A percentile compares a stretch with the other conserved stretches of the same genome.
These are phyloP conservation scores for Periophthalmodon schlosseri DNA, from an alignment of 2,113 vertebrate species.

Conservation along the genomic window DNA sequence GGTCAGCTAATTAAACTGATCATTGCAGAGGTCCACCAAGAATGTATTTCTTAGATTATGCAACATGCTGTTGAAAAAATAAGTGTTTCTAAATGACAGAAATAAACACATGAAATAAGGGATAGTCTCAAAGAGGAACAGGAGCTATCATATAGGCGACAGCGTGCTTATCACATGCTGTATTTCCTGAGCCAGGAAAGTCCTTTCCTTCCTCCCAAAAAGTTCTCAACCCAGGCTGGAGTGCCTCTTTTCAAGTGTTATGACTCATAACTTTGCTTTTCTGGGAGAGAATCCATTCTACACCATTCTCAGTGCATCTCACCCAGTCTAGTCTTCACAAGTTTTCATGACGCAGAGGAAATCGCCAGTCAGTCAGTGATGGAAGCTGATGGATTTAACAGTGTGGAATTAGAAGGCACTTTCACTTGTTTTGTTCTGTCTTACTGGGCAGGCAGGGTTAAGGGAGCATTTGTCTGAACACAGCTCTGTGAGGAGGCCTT, in stretches of 20 bases:
- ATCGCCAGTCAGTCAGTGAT: slow-evolving; percentile 7
- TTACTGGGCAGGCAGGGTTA: slow-evolving; percentile 4
- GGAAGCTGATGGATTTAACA: neutral
- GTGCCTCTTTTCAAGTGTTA: slow-evolving; percentile 3
- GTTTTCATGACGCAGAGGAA: slow-evolving; percentile 19
- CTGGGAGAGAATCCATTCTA: neutral
- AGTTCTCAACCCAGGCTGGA: slow-evolving; percentile 5
- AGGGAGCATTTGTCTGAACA: slow-evolving; percentile 47
- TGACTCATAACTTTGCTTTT: slow-evolving; percentile 14
- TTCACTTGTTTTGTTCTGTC: neutral
- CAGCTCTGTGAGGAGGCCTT: slow-evolving; percentile 57
- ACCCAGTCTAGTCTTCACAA: slow-evolving; percentile 9
- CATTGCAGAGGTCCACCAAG: slow-evolving; percentile 10
- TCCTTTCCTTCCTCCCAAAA: slow-evolving; percentile 55
- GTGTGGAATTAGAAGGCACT: slow-evolving; percentile 14
- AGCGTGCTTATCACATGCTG: slow-evolving; percentile 29
- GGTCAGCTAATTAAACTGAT: slow-evolving; percentile 41
- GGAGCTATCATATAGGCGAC: neutral
- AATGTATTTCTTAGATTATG: neutral
- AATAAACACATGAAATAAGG: slow-evolving; percentile 1
- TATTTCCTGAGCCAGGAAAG: slow-evolving; percentile 63
- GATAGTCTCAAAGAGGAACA: slow-evolving; percentile 37
- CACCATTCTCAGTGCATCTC: slow-evolving; percentile 17
- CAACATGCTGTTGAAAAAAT: neutral
- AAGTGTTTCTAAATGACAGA: neutral